These are phyloP conservation scores for Penaeus japonicus DNA, from an alignment of 1,140 invertebrate species.

Conservation along the genomic window DNA sequence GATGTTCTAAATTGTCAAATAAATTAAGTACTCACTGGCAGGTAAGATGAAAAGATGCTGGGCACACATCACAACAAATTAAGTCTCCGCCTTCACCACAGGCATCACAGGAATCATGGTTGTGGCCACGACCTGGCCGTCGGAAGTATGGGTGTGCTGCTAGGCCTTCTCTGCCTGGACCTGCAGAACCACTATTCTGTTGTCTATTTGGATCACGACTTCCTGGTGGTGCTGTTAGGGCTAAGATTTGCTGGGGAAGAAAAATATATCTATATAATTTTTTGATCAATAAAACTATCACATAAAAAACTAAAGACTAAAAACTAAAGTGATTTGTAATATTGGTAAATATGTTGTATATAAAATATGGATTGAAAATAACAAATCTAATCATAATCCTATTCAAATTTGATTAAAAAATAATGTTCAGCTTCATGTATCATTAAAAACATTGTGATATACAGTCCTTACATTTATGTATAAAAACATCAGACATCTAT, in stretches of 20 bases:
- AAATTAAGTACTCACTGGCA: constrained; percentile 74
- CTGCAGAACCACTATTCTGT: constrained; percentile 22
- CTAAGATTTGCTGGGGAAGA: constrained; percentile 80
- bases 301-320: too few species aligned
- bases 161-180: constrained; percentile 45
- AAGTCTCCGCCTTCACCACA: constrained; percentile 92
- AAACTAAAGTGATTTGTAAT: too few species aligned
- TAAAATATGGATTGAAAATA: too few species aligned
- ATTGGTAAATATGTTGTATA: too few species aligned
- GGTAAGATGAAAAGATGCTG: constrained; percentile 90
- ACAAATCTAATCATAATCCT: too few species aligned
- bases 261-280: constrained; percentile 45
- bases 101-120: constrained; percentile 91
- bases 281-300: too few species aligned
- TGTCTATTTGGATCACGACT: constrained; percentile 73
- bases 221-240: constrained; percentile 83
- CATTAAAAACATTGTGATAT: too few species aligned
- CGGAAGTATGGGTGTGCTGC: constrained; percentile 79
- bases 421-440: too few species aligned
- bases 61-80: constrained; percentile 95
- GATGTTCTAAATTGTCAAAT: background rate
- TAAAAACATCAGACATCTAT: too few species aligned
- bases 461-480: too few species aligned
- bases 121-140: constrained; percentile 86
- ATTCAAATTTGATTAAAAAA: too few species aligned